Conservation (phyloP, 2,888 invertebrate genomes). For the Venustoraphidia nigricollis region DNA sequence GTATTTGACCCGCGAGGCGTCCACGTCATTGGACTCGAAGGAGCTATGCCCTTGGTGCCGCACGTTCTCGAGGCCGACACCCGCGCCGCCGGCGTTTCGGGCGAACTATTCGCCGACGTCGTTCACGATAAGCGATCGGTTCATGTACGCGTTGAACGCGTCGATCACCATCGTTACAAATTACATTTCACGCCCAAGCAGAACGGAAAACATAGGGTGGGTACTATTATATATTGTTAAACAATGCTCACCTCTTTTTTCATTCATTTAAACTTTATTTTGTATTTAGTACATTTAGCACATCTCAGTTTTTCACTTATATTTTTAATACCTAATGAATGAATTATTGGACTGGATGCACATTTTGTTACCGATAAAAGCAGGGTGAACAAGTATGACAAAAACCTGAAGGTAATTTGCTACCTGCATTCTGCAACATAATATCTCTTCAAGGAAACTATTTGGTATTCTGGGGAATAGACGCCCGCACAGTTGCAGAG, state of each 20-base stretch:
- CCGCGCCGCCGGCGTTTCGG: constrained; percentile 65
- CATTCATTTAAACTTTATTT: background rate
- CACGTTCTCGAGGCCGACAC: constrained; percentile 67
- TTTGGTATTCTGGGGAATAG: too few species aligned
- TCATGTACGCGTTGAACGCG: constrained; percentile 65
- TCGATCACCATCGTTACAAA: constrained; percentile 47
- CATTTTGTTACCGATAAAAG: too few species aligned
- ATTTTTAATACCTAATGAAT: too few species aligned
- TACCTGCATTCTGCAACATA: too few species aligned
- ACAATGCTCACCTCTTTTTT: background rate
- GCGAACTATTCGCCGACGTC: constrained; percentile 78
- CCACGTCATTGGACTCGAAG: constrained; percentile 63
- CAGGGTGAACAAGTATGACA: too few species aligned
- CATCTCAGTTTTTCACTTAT: too few species aligned
- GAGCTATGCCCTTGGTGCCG: constrained; percentile 70
- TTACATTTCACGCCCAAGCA: constrained; percentile 68
- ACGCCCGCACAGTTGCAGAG: too few species aligned
- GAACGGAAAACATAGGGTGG: constrained; percentile 60
- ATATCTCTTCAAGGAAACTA: too few species aligned
- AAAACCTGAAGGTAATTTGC: too few species aligned
- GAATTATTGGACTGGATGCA: too few species aligned
- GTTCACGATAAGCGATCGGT: constrained; percentile 78
- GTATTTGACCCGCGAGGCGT: constrained; percentile 90
- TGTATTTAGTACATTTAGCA: too few species aligned
- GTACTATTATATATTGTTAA: constrained; percentile 8